Evolutionary conservation across 1,140 invertebrate species (phyloP), one percentile per base, ranked within the genome.

Genomic region (Pomacea maculata): DNA sequence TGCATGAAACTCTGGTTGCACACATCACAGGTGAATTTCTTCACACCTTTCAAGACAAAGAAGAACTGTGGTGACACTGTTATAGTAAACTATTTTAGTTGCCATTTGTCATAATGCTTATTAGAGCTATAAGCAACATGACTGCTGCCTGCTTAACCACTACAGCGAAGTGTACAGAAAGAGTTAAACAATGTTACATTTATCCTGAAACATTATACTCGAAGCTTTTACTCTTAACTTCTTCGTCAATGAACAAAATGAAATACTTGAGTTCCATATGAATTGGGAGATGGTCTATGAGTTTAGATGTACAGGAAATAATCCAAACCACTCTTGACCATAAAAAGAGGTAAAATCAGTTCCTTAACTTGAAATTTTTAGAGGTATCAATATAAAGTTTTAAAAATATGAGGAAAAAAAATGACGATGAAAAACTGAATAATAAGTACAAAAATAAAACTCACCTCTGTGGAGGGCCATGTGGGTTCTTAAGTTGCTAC

Each of bases 1-100:
- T 93, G 93, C 81, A 92, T 92, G 84, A 94, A 94, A 0, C 91
- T 91, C 86, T 92, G 92, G 80, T 89, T 89, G 84, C 93, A 94
- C 54, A 93, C 87, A 85, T 92, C 86, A 83, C 93, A 94, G 0
- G 90, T 89, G 84, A 92, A 93, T 4, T 92, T 92, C 85, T 82
- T 84, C 75, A 85, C 84, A 80, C 84, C 88, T 88, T 82, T 0
- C 82, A 81, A n/a, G n/a, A 70, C 6, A 70, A 57, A 78, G 52
- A 25, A 25, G 25, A 25, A 25, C 25, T 25, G 25, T 25, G 25
- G 25, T 25, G 25, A 25, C 25, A 25, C 25, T 25, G 25, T 25
- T 25, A 25, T 25, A 25, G 25, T 25, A 25, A 25, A 25, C 25
- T 25, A 25, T 25, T 25, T 0, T 25, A 25, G 25, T 25, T 25